Percentiles rank a stretch among this genome's conserved stretches.
phyloP scores from a whole-genome alignment of 2,797 vertebrate species.

The Apodemus agrarius region DNA sequence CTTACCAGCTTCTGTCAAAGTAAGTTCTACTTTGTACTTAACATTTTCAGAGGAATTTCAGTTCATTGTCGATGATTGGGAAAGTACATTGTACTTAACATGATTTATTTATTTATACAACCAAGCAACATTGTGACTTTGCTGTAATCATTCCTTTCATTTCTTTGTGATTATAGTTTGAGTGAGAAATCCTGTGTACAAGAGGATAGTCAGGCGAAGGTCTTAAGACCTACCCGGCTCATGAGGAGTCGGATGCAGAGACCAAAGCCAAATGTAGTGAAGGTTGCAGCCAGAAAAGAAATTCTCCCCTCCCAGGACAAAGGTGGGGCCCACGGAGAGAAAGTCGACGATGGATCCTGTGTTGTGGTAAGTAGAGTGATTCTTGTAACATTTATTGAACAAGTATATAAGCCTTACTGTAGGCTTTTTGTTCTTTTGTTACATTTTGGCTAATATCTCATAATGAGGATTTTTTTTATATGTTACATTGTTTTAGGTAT shows the following conservation, averaged over 20 bases:
- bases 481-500: not conserved
- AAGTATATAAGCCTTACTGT: not conserved
- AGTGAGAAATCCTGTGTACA: slow-evolving; percentile 61
- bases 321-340: slow-evolving; percentile 36
- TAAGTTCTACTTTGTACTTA: not conserved
- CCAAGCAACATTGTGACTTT: slow-evolving; percentile 28
- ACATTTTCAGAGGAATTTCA: not conserved
- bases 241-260: slow-evolving; percentile 83
- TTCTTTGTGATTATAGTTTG: slow-evolving; percentile 65
- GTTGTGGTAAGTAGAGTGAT: slow-evolving; percentile 80
- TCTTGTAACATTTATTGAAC: not conserved
- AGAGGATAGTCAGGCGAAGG: slow-evolving; percentile 49
- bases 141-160: slow-evolving; percentile 45
- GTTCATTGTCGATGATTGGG: not conserved
- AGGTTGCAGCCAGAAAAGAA: slow-evolving; percentile 83
- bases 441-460: slow-evolving; percentile 17
- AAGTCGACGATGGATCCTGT: slow-evolving; percentile 33
- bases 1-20: not conserved
- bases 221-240: slow-evolving; percentile 82
- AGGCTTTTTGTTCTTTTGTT: not conserved
- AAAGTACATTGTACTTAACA: slow-evolving; percentile 48
- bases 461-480: slow-evolving; percentile 3
- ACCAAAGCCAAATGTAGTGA: slow-evolving; percentile 82
- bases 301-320: slow-evolving; percentile 72
- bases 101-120: slow-evolving; percentile 12